These are phyloP conservation scores for Acleris holmiana DNA, from an alignment of 2,888 invertebrate genomes.

Conservation along the genomic window DNA sequence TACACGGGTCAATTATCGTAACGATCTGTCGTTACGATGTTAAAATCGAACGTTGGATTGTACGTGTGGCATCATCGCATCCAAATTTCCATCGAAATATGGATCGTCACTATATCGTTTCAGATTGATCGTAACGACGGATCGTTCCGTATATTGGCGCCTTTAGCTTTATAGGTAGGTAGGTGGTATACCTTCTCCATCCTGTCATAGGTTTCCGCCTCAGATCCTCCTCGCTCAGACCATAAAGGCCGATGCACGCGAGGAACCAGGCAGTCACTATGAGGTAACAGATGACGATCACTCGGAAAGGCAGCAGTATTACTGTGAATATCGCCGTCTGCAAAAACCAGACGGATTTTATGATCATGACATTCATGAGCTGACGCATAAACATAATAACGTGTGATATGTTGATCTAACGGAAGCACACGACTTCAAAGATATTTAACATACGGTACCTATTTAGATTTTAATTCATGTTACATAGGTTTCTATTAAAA, in stretches of 20 bases:
- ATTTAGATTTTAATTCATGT: no score
- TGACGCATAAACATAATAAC: neutral
- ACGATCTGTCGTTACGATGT: no score
- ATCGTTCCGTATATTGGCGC: no score
- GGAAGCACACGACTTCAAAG: neutral
- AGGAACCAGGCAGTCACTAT: conserved; percentile 93
- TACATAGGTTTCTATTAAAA: no score
- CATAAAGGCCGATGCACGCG: conserved; percentile 92
- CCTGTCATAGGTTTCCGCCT: conserved; percentile 91
- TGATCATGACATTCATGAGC: neutral
- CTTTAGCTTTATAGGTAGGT: neutral
- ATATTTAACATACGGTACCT: no score
- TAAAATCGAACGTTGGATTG: no score
- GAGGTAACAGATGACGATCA: conserved; percentile 89
- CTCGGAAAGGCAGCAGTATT: conserved; percentile 91
- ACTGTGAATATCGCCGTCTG: conserved; percentile 95
- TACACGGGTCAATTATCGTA: no score
- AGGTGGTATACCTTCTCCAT: conserved; percentile 91
- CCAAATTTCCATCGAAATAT: no score
- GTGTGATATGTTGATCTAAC: neutral
- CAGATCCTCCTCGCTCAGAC: conserved; percentile 91
- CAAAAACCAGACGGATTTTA: conserved; percentile 57
- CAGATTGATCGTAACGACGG: no score
- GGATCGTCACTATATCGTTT: no score
- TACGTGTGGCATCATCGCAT: no score